phyloP scores from a whole-genome alignment of 2,888 invertebrate genomes.

The Napeogenes sylphis region DNA sequence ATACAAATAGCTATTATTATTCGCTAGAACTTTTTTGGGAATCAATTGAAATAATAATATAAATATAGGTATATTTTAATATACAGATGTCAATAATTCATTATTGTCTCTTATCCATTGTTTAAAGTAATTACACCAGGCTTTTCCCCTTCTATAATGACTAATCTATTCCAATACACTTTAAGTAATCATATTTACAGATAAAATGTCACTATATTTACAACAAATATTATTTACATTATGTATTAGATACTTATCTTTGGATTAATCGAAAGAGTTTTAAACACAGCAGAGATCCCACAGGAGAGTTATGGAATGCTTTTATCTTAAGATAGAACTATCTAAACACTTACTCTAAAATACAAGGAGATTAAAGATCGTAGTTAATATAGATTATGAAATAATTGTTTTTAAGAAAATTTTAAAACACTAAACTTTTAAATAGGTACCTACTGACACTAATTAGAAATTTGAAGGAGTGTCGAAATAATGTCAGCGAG shows the following conservation, averaged over 20 bases:
- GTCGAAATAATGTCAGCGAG: constrained; percentile 15
- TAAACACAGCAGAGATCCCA: constrained; percentile 76
- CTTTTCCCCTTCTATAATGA: constrained; percentile 4
- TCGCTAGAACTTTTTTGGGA: constrained; percentile 12
- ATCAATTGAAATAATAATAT: constrained; percentile 23
- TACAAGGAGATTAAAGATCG: constrained; percentile 52
- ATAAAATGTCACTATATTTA: constrained; percentile 48
- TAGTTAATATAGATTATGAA: constrained; percentile 21
- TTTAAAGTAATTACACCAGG: constrained; percentile 24
- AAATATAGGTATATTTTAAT: constrained; percentile 38
- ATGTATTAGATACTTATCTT: constrained; percentile 51
- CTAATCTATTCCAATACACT: constrained; percentile 20
- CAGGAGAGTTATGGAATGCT: constrained; percentile 73
- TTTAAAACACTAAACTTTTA: constrained; percentile 6
- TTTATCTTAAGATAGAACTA: constrained; percentile 71
- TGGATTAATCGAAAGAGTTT: constrained; percentile 68
- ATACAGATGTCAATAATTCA: constrained; percentile 57
- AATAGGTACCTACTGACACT: constrained; percentile 24
- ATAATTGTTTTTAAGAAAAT: constrained; percentile 6
- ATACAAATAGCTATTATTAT: constrained; percentile 5
- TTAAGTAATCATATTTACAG: constrained; percentile 63
- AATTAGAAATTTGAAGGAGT: constrained; percentile 22
- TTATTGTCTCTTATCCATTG: constrained; percentile 69
- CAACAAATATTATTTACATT: constrained; percentile 52
- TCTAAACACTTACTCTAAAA: constrained; percentile 60